phyloP scores from a whole-genome alignment of 2,888 invertebrate species.

The Anticlea derivata region DNA sequence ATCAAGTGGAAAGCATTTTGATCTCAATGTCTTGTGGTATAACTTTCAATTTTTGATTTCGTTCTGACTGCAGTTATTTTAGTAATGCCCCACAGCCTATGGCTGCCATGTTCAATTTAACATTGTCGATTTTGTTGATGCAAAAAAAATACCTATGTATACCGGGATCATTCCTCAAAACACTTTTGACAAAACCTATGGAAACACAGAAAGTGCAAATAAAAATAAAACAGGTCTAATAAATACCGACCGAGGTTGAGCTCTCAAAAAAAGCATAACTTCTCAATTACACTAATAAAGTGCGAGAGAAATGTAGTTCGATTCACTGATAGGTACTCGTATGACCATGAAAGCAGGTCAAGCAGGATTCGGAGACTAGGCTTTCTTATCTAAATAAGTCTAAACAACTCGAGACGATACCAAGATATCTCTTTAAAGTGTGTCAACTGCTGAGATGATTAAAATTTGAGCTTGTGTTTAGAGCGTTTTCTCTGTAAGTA shows the following conservation, averaged over 20 bases:
- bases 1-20: conserved; percentile 40
- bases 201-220: no score
- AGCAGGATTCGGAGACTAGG: conserved; percentile 43
- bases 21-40: conserved; percentile 32
- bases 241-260: no score
- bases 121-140: background rate
- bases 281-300: conserved; percentile 1
- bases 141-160: background rate
- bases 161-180: no score
- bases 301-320: conserved; percentile 35
- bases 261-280: background rate
- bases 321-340: conserved; percentile 12
- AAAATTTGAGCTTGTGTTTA: no score
- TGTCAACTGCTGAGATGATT: background rate
- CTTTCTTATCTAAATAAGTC: conserved; percentile 54
- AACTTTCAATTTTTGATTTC: background rate
- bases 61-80: background rate
- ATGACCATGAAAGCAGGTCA: conserved; percentile 52
- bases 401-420: conserved; percentile 42
- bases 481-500: no score
- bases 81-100: background rate
- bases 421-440: background rate
- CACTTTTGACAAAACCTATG: no score
- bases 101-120: background rate
- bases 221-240: no score